These are phyloP conservation scores for Xestia sexstrigata DNA, from an alignment of 2,888 invertebrate species.

Conservation along the genomic window DNA sequence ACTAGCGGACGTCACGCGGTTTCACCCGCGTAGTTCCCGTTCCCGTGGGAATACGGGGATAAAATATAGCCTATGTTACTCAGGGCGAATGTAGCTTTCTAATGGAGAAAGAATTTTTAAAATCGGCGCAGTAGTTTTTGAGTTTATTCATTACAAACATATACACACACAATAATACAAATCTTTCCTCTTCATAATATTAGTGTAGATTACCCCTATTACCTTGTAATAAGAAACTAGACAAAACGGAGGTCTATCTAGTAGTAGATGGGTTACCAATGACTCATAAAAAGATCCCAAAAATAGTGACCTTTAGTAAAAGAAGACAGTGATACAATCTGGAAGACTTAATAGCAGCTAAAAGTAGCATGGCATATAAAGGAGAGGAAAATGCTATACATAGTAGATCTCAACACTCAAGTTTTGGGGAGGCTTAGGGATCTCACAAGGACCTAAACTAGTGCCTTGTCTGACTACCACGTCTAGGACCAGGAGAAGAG, in stretches of 20 bases:
- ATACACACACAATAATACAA: too few relatives aligned
- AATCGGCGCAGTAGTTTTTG: too few relatives aligned
- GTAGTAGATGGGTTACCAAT: neutral
- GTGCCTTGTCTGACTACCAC: neutral
- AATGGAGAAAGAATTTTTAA: too few relatives aligned
- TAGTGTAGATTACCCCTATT: too few relatives aligned
- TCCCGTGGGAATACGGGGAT: too few relatives aligned
- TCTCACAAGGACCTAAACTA: neutral
- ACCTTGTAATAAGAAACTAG: neutral
- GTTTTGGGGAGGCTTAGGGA: neutral
- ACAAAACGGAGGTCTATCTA: neutral
- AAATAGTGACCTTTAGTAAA: neutral
- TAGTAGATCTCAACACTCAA: neutral
- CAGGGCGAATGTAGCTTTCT: too few relatives aligned
- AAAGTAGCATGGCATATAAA: neutral
- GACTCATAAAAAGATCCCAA: neutral
- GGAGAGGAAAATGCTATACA: neutral
- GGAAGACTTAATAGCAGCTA: neutral
- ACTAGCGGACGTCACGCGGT: too few relatives aligned
- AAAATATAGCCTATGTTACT: too few relatives aligned
- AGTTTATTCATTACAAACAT: too few relatives aligned
- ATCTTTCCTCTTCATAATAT: too few relatives aligned
- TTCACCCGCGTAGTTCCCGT: too few relatives aligned
- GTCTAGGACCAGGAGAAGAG: neutral
- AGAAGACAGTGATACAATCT: neutral